Evolutionary conservation across 2,113 vertebrate genomes (phyloP), one percentile per base, ranked within the genome.

Genomic region (Pheucticus melanocephalus): DNA sequence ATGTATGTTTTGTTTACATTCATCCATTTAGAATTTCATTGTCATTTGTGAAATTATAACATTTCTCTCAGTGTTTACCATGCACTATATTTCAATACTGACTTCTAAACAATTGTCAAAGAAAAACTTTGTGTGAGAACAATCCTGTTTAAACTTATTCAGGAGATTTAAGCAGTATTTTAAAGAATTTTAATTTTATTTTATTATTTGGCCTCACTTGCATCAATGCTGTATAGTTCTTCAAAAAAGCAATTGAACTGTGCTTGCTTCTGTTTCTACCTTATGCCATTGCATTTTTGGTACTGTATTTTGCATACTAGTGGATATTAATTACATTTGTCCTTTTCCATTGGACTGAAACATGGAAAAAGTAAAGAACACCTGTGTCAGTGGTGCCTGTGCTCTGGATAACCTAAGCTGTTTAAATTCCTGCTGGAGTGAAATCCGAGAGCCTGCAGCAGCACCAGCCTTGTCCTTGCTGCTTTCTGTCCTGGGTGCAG

Each of bases 341-440:
- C 42, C 57, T 93, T 92, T 95, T 91, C 70, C 92, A 16, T 44
- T 64, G 68, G 75, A 12, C 59, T 59, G 79, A 96, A 91, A 64
- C 86, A 25, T 85, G 96, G 95, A 92, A 89, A 92, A 96, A 93
- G 90, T 91, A 91, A 96, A 92, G 82, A 81, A 92, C 76, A 94
- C 90, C 85, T 42, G 0, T 56, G 54, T 63, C 30, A 27, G 53
- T 33, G 68, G 37, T 84, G 71, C 56, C 47, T 83, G 15, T 82
- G 69, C 35, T 92, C 30, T 22, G 33, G 31, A 77, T 45, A 51
- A 79, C 50, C 24, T 39, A 17, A 70, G 50, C 72, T 80, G 73
- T 44, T 91, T 44, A 42, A 65, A 24, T 76, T 76, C 70, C 40
- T 87, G 57, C 73, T 82, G 75, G 53, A 14, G 33, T 44, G 95